A percentile compares a stretch with the other conserved stretches of the same genome.
Conservation (phyloP, 2,113 vertebrate species). For the Pelvicachromis taeniatus region DNA sequence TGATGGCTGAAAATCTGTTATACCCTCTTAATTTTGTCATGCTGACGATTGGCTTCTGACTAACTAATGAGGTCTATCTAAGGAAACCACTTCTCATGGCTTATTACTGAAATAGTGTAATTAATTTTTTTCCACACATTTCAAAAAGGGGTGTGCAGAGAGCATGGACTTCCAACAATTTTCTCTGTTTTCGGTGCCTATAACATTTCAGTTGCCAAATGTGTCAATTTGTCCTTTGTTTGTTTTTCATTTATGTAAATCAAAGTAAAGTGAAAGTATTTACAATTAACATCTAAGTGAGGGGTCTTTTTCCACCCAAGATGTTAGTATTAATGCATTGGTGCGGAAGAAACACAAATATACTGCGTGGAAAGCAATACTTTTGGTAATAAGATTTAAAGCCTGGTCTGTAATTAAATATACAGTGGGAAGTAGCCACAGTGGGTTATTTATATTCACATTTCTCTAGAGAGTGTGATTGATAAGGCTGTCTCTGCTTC, state of each 20-base stretch:
- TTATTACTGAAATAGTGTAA: neutral
- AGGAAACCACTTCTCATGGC: neutral
- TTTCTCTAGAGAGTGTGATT: conserved; percentile 5
- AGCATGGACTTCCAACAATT: neutral
- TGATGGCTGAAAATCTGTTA: neutral
- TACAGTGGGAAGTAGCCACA: neutral
- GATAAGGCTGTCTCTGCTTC: conserved; percentile 10
- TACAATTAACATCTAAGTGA: neutral
- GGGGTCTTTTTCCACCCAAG: neutral
- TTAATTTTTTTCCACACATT: neutral
- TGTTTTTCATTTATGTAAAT: neutral
- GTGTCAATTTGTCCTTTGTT: neutral
- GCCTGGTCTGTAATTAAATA: neutral
- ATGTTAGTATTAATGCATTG: neutral
- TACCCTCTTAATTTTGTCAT: neutral
- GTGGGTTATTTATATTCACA: conserved; percentile 3
- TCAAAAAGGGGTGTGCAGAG: neutral
- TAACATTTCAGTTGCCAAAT: neutral
- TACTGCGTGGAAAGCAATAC: neutral
- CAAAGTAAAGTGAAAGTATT: neutral
- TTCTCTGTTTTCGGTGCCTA: neutral
- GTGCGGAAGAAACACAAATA: neutral
- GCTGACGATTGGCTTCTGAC: neutral
- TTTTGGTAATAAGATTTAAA: neutral
- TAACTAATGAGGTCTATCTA: neutral